phyloP scores from a whole-genome alignment of 1,140 invertebrate species.

The Monochamus saltuarius region DNA sequence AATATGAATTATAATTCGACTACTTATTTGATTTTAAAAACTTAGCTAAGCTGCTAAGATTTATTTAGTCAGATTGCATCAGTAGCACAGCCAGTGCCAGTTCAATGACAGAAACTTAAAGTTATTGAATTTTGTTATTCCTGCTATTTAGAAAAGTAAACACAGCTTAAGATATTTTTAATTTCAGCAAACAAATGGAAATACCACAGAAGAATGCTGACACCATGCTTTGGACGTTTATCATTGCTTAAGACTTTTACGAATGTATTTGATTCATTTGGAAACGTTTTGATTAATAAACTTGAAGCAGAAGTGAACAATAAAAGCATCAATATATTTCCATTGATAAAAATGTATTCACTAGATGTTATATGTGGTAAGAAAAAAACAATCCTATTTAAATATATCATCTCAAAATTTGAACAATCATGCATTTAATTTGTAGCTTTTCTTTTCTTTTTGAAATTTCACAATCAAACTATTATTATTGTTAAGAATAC shows the following conservation, averaged over 20 bases:
- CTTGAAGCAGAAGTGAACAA: neutral
- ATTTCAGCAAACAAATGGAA: no score
- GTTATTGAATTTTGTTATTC: no score
- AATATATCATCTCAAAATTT: neutral
- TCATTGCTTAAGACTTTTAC: conserved; percentile 12
- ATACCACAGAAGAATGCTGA: conserved; percentile 20
- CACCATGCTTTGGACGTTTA: conserved; percentile 13
- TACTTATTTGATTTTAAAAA: no score
- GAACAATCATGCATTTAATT: neutral
- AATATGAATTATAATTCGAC: no score
- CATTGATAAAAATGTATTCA: conserved; percentile 18
- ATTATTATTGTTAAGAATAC: no score
- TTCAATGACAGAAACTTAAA: no score
- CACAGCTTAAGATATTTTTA: no score
- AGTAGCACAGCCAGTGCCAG: no score
- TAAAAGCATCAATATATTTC: conserved; percentile 13
- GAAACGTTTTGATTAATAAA: conserved; percentile 8
- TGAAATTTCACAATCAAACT: neutral
- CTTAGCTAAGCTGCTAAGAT: no score
- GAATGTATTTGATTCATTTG: conserved; percentile 16
- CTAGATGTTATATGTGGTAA: conserved; percentile 27
- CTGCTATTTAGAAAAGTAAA: no score
- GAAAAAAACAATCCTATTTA: neutral
- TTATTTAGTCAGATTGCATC: no score
- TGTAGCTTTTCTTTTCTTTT: neutral